phyloP scores from a whole-genome alignment of 2,797 vertebrate genomes.

The Harpagifer antarcticus region DNA sequence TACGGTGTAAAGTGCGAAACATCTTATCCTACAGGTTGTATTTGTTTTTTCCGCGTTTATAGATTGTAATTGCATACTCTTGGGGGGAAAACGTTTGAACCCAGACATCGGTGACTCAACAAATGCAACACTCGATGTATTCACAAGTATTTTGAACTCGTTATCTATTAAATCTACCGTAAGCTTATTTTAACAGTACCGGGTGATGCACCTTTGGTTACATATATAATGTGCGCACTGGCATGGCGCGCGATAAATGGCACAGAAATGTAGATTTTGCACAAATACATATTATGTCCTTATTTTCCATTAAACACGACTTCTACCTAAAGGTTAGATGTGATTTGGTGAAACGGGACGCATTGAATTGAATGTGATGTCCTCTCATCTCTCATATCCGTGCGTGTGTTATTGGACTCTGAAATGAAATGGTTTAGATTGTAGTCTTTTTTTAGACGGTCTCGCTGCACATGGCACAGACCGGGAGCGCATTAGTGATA shows the following conservation, averaged over 20 bases:
- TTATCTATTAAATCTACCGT: not conserved
- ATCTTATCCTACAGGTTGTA: not conserved
- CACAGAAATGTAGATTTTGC: not conserved
- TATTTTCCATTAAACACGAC: not conserved
- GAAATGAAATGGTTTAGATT: not conserved
- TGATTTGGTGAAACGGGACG: not conserved
- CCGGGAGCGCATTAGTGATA: conserved; percentile 14
- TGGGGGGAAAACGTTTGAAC: conserved; percentile 15
- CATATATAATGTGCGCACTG: not conserved
- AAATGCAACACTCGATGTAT: conserved; percentile 25
- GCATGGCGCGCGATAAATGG: not conserved
- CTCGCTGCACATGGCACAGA: conserved; percentile 42
- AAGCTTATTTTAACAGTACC: not conserved
- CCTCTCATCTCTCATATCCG: not conserved
- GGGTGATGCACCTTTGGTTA: not conserved
- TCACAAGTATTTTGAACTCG: conserved; percentile 13
- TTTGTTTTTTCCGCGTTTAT: not conserved
- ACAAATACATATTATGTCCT: not conserved
- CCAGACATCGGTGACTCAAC: conserved; percentile 40
- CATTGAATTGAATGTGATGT: conserved; percentile 11
- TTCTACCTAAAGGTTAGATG: not conserved
- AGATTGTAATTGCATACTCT: not conserved
- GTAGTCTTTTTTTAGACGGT: not conserved
- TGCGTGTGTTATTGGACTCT: not conserved
- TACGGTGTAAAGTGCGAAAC: not conserved